Evolutionary conservation across 2,797 vertebrate species (phyloP), one percentile per base, ranked within the genome.

Genomic region (Mallotus villosus): DNA sequence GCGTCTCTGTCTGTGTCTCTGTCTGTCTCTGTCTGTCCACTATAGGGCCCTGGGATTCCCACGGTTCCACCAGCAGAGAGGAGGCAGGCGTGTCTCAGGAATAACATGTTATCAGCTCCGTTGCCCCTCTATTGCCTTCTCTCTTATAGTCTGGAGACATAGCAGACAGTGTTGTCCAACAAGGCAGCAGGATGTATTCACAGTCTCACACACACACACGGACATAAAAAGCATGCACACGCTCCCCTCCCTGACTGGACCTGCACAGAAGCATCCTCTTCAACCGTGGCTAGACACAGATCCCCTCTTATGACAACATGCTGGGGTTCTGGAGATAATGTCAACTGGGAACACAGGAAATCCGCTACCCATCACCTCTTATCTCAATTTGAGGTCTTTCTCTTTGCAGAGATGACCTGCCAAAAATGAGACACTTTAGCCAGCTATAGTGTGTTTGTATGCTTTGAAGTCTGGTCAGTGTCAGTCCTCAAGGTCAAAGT

Each of bases 71-170:
- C 74, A 73, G 80, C 77, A 46, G 71, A 74, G 66, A 84, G 87
- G 81, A 87, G 84, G 86, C 77, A 63, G 86, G 76, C 84, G 77
- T 69, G 88, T 84, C 83, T 88, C 92, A 93, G 92, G 94, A 95
- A 94, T 90, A 91, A 91, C 92, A 92, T 94, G 93, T 94, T 94
- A 94, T 93, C 93, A 90, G 90, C 89, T 89, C 89, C 91, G 92
- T 89, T 79, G 82, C 92, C 91, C 89, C 89, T 86, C 86, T 93
- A 92, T 94, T 93, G 90, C 87, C 81, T 78, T 84, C 77, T 76
- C 73, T 84, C 81, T 72, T 69, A 71, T 86, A 82, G 51, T 55
- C 51, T 81, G 86, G 85, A 91, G 82, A 84, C 84, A 86, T 84
- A 85, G 84, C 82, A 87, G 83, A 89, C 90, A 68, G 81, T 77